Conservation (phyloP, 2,797 vertebrate genomes). For the Tangara arthus region DNA sequence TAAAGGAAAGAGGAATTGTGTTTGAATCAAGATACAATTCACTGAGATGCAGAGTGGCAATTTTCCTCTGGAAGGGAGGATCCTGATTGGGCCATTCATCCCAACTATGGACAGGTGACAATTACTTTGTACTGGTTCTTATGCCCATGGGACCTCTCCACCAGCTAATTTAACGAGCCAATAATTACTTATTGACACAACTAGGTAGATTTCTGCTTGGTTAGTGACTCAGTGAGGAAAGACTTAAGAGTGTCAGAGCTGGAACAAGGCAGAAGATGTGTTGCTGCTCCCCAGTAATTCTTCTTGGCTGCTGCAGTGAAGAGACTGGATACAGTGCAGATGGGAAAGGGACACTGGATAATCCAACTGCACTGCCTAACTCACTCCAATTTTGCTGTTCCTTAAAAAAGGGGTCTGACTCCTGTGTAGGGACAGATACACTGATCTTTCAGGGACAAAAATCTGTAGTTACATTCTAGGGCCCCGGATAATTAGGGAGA, state of each 20-base stretch:
- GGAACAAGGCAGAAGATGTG: background rate
- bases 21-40: background rate
- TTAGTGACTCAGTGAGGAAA: background rate
- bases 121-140: background rate
- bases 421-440: background rate
- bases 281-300: background rate
- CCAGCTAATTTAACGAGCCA: background rate
- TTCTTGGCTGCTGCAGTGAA: background rate
- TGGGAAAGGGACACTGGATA: background rate
- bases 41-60: background rate
- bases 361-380: background rate
- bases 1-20: background rate
- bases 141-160: background rate
- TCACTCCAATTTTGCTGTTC: background rate
- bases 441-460: background rate
- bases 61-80: background rate
- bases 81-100: background rate
- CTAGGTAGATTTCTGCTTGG: background rate
- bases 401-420: background rate
- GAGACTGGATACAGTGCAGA: background rate
- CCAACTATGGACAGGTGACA: rapidly evolving
- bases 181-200: background rate
- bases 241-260: background rate
- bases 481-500: background rate
- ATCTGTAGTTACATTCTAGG: background rate